These are phyloP conservation scores for Brachylomia viminalis DNA, from an alignment of 2,888 invertebrate species.

Conservation along the genomic window DNA sequence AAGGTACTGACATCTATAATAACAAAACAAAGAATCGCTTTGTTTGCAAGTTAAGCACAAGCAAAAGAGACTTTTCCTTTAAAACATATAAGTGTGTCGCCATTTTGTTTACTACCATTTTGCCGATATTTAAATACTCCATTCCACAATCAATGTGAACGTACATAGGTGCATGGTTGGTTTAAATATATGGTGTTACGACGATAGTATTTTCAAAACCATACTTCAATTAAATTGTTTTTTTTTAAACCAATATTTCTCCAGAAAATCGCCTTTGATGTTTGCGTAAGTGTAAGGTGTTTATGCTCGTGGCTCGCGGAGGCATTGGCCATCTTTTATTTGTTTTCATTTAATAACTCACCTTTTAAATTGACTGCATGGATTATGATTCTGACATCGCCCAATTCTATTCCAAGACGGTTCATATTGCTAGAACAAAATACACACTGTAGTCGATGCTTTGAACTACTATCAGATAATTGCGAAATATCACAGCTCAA, in stretches of 20 bases:
- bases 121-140: too few species aligned
- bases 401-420: slow-evolving; percentile 95
- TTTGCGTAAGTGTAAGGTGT: neutral
- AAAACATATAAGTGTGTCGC: too few species aligned
- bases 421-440: slow-evolving; percentile 91
- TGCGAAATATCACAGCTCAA: neutral
- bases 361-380: slow-evolving; percentile 94
- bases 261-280: neutral
- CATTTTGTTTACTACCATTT: too few species aligned
- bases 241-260: neutral
- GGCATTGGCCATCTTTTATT: neutral
- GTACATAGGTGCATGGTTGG: too few species aligned
- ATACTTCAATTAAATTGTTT: neutral
- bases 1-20: too few species aligned
- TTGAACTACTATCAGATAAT: neutral
- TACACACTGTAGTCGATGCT: slow-evolving; percentile 37
- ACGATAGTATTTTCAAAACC: neutral
- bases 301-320: neutral
- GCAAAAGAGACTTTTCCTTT: too few species aligned
- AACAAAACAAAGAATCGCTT: too few species aligned
- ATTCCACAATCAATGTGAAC: too few species aligned
- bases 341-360: slow-evolving; percentile 38
- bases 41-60: too few species aligned
- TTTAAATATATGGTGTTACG: neutral
- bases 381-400: slow-evolving; percentile 92